These are phyloP conservation scores for Montipora foliosa DNA, from an alignment of 64 coral and sea anemone genomes.

Conservation along the genomic window DNA sequence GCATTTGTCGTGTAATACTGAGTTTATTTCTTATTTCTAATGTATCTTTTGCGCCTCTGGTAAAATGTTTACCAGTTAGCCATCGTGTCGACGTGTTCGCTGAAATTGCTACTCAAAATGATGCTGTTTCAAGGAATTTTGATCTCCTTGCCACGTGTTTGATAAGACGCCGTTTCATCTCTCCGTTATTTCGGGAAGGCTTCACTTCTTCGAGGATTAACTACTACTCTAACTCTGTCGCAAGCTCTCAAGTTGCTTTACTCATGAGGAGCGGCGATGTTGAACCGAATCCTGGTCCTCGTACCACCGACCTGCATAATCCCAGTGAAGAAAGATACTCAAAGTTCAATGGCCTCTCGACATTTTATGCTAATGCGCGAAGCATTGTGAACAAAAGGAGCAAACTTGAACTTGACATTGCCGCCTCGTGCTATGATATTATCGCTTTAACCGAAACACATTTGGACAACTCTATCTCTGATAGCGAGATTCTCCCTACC, in stretches of 20 bases:
- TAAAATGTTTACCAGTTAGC: background rate
- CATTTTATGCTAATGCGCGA: slow-evolving; percentile 21
- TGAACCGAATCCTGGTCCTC: background rate
- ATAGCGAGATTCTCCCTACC: background rate
- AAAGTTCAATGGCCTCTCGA: slow-evolving; percentile 5
- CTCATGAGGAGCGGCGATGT: background rate
- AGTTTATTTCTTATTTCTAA: slow-evolving; percentile 7
- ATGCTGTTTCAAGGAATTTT: slow-evolving; percentile 23
- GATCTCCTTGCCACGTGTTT: slow-evolving; percentile 19
- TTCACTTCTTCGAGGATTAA: slow-evolving; percentile 32
- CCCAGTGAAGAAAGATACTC: background rate
- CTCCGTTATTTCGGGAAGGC: slow-evolving; percentile 1
- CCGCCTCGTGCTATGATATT: slow-evolving; percentile 7
- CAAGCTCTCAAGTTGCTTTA: background rate
- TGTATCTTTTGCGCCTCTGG: background rate
- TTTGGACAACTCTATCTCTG: background rate
- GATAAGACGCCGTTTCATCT: background rate
- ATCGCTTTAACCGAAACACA: slow-evolving; percentile 29
- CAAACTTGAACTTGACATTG: background rate
- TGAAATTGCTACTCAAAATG: background rate
- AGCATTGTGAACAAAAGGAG: slow-evolving; percentile 8
- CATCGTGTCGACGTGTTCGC: background rate
- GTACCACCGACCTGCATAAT: background rate
- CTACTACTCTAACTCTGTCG: background rate
- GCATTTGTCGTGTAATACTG: background rate